These are phyloP conservation scores for Drosophila watanabei DNA, from an alignment of 1,140 invertebrate species.

Conservation along the genomic window DNA sequence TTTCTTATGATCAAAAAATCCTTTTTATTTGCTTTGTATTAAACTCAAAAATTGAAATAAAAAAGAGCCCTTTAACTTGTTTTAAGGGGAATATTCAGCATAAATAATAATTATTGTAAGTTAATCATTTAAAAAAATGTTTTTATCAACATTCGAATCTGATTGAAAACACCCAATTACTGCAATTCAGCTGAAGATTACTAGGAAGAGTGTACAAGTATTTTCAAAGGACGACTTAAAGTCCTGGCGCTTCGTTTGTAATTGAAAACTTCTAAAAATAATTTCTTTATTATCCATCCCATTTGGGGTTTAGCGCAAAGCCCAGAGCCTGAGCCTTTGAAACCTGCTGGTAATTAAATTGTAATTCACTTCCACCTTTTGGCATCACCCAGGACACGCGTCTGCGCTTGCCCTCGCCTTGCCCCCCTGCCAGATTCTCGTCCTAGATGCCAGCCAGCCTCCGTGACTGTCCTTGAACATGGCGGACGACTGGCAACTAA, in stretches of 20 bases:
- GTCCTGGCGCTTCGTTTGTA: conserved; percentile 9
- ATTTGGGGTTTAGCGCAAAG: conserved; percentile 13
- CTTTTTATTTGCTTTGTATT: no score
- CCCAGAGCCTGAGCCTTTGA: conserved; percentile 53
- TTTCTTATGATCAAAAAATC: no score
- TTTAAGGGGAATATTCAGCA: no score
- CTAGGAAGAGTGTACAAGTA: background rate
- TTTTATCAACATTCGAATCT: no score
- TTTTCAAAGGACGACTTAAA: background rate
- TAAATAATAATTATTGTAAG: no score
- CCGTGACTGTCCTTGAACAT: conserved; percentile 62
- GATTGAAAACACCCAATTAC: background rate
- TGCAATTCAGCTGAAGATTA: background rate
- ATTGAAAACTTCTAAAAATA: conserved; percentile 76
- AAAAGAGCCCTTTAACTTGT: no score
- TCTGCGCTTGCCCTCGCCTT: conserved; percentile 28
- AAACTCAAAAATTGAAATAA: no score
- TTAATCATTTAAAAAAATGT: no score
- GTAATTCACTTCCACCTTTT: conserved; percentile 61
- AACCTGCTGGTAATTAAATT: conserved; percentile 74
- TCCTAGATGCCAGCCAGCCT: conserved; percentile 43
- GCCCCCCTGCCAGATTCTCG: background rate
- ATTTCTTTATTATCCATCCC: conserved; percentile 19
- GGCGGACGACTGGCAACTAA: conserved; percentile 63
- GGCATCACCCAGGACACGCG: conserved; percentile 33